Evolutionary conservation across 2,797 vertebrate species (phyloP), one percentile per base, ranked within the genome.

Genomic region (Acanthopagrus latus): DNA sequence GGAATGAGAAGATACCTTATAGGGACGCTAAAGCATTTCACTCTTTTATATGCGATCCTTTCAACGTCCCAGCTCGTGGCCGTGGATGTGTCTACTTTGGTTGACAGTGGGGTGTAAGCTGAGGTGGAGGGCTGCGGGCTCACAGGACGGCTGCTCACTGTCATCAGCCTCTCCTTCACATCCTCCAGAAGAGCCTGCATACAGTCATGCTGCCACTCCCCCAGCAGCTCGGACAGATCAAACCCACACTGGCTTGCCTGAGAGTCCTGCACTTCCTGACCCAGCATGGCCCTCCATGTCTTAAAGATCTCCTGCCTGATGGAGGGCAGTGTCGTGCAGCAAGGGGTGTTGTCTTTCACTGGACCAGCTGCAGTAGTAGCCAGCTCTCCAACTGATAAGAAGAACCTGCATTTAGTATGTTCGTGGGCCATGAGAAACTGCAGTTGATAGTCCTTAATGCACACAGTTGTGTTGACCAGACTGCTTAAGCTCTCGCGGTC

Each of bases 141-240:
- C 1, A 2, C 3, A 0, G 64, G 46, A 0, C 0, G 3, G 14
- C 58, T 12, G 9, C 51, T 60, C 0, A 3, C 47, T 1, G 0
- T 9, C 20, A 1, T 43, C 60, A 94, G 71, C 52, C 51, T 80
- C 47, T 82, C 14, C 20, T 5, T 5, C 0, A 93, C 33, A 1
- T 92, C 86, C 4, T 79, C 51, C 73, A 91, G 20, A 27, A 93
- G 60, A 1, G n/a, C 27, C 70, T 77, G 69, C 64, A 91, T 23
- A 27, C 67, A 86, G 80, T 92, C 90, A 0, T 85, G 54, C 33
- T 79, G 76, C 92, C 92, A 94, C 68, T 86, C 91, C 1, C 80
- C 88, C 33, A 95, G 80, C 74, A 94, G 81, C 43, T 83, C 63
- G 0, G 90, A 74, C 63, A 95, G 81, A 1, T 90, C 76, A 0